Base-by-base conservation (phyloP, 1,140 invertebrate genomes). In the Archegozetes longisetosus region DNA sequence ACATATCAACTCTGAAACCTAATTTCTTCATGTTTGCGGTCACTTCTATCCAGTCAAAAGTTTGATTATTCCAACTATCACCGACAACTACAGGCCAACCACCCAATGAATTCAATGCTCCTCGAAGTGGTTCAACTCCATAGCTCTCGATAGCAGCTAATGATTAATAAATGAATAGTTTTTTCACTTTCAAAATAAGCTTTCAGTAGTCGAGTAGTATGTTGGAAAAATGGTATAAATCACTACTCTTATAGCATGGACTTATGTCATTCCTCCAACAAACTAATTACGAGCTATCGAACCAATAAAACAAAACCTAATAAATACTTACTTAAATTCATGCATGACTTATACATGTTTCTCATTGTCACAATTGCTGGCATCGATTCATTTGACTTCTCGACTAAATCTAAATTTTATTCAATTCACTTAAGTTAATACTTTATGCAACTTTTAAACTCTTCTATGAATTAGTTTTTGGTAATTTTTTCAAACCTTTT, bases 61-160 rank as follows among this genome's bases (percentile, higher is more conserved):
- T 51, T 3, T n/a, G 17, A 24, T 66, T 48, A 3, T 73, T 72
- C 1, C 76, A 94, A 0, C 65, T 65, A 3, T 82, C 76, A 0
- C 83, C 86, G 64, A 85, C 81, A 1, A 94, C 73, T 4, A 91
- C 82, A 0, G 91, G 91, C 89, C 88, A 95, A 2, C 88, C 88
- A 17, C 89, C 90, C 2, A 95, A 72, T n/a, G 78, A 73, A 24
- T 79, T 75, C 49, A 92, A 69, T 66, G 89, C 82, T 0, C 79
- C 74, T 6, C 79, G 66, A 9, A 90, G 73, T 0, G 86, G 85
- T 3, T 75, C 70, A 1, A 85, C 67, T 6, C 86, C 86, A 26
- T 79, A 50, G 17, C 48, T 62, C 49, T 65, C 62, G 47, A 65
- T 63, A 9, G 54, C 62, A 23, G 56, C 25, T 24, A 40, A 40